Base-by-base conservation (phyloP, 1,140 invertebrate species). In the Saccostrea cuccullata region DNA sequence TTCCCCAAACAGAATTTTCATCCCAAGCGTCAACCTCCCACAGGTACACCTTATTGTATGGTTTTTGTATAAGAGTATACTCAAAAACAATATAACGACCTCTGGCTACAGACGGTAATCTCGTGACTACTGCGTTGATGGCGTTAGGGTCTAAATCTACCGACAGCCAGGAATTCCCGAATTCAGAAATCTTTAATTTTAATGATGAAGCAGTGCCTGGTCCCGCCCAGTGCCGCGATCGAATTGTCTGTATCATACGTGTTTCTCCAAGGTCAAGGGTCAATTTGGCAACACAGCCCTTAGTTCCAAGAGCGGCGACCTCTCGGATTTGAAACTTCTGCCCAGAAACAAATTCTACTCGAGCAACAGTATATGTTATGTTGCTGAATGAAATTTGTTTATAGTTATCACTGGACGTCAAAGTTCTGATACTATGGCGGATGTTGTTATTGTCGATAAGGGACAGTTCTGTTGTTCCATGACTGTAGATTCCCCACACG, bases 1-100 rank as follows among this genome's bases (percentile, higher is more conserved):
- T 23, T 60, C 92, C 92, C 89, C 90, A 93, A 5, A 83, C 55
- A 0, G 88, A 88, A 55, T 89, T 84, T 70, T 86, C 58, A 70
- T 90, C 90, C 86, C 90, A 93, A 8, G 92, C 91, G 47, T 93
- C 91, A 2, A 93, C 88, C 82, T 93, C 92, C 86, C 87, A 93
- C 13, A 90, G 88, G 60, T 91, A 93, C 6, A 91, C 90, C 26
- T 91, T 90, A 8, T 87, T 88, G 47, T 91, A 89, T 55, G 90
- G 89, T 56, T 73, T 83, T 26, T 85, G 60, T 8, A 82, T 60
- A 6, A 90, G 36, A 30, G 26, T 84, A 58, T 93, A 91, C 70
- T 90, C 55, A 20, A 93, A 64, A 36, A 83, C 77, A 30, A 92
- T 89, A 84, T 83, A 92, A 36, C 88, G 70, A 11, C 67, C 73